Conservation (phyloP, 2,797 vertebrate genomes). For the Pachyuromys duprasi region DNA sequence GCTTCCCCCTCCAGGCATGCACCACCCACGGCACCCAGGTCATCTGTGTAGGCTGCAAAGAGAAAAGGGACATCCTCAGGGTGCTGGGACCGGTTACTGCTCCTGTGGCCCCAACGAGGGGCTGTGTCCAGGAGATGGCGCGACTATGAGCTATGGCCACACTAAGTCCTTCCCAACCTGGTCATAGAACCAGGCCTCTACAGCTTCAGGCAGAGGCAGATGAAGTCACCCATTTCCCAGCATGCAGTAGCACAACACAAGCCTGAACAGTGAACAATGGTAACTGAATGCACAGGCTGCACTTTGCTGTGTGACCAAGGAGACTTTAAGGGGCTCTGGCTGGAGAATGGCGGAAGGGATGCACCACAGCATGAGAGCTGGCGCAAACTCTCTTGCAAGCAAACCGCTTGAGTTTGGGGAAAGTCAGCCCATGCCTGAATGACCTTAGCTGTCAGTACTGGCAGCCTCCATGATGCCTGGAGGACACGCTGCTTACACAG, state of each 20-base stretch:
- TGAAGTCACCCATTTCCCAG: not conserved
- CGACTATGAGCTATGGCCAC: not conserved
- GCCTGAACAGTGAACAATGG: not conserved
- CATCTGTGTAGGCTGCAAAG: conserved; percentile 93
- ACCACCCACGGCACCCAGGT: conserved; percentile 96
- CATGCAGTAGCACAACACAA: not conserved
- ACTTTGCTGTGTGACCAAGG: not conserved
- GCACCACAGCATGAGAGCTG: not conserved
- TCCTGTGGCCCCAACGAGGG: not conserved
- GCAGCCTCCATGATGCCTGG: not conserved
- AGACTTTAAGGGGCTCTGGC: not conserved
- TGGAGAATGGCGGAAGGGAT: not conserved
- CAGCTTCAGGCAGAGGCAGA: not conserved
- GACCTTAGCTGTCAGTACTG: not conserved
- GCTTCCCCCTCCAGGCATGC: conserved; percentile 95
- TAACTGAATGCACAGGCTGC: not conserved
- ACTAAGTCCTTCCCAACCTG: not conserved
- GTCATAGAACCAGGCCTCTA: not conserved
- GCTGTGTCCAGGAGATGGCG: not conserved
- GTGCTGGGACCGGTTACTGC: not conserved
- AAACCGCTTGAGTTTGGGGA: not conserved
- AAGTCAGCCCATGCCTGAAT: not conserved
- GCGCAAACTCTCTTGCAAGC: not conserved
- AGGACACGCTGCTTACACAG: not conserved
- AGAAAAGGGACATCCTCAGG: conserved; percentile 29